A percentile compares a stretch with the other conserved stretches of the same genome.
These are phyloP conservation scores for Chrysopilus asiliformis DNA, from an alignment of 2,888 invertebrate species.

Conservation along the genomic window DNA sequence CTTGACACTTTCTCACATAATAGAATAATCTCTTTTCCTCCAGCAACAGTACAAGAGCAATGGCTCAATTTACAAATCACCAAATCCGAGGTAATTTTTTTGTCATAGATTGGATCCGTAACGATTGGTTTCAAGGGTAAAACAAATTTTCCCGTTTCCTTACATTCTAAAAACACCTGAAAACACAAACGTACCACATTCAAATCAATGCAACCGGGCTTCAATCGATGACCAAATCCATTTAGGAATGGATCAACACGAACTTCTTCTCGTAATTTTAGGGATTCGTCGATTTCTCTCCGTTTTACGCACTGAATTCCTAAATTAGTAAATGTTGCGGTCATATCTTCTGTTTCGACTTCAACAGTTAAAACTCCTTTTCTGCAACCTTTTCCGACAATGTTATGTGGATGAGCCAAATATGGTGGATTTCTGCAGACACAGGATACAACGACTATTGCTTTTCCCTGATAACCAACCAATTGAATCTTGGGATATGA, in stretches of 20 bases:
- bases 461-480: conserved; percentile 59
- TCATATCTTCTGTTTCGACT: conserved; percentile 52
- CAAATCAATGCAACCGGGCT: conserved; percentile 71
- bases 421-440: conserved; percentile 75
- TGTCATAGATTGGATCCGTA: conserved; percentile 79
- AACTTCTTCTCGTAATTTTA: conserved; percentile 58
- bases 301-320: conserved; percentile 89
- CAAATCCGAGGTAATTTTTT: conserved; percentile 82
- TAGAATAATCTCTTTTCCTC: conserved; percentile 72
- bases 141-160: conserved; percentile 46
- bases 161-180: conserved; percentile 67
- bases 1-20: conserved; percentile 75
- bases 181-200: conserved; percentile 82
- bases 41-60: conserved; percentile 60
- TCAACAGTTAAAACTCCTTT: conserved; percentile 73
- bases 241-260: conserved; percentile 79
- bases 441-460: conserved; percentile 77
- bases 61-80: conserved; percentile 50
- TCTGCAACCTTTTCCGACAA: conserved; percentile 75
- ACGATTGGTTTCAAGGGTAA: conserved; percentile 60
- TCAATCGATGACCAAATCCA: conserved; percentile 63
- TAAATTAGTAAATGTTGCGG: conserved; percentile 66
- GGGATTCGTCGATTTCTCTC: conserved; percentile 68
- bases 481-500: conserved; percentile 79
- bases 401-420: conserved; percentile 43